Evolutionary conservation across 2,797 vertebrate genomes (phyloP).

Genomic region (Leucoraja ocellata): DNA sequence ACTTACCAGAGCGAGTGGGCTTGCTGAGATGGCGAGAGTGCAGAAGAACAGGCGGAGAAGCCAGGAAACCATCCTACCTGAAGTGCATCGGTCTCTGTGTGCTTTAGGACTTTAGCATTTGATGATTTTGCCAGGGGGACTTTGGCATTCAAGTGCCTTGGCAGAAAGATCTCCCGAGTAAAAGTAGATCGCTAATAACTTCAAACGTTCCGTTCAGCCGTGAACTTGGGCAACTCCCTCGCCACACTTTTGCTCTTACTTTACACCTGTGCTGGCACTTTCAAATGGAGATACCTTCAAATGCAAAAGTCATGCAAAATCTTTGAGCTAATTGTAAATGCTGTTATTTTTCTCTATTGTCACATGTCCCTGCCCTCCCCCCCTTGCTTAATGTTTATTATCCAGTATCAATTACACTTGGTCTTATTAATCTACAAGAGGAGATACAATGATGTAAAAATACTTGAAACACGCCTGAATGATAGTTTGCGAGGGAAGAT

Average conservation of each 20-base stretch:
- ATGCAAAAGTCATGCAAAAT: too few species aligned
- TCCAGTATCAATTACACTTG: neutral
- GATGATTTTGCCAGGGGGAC: neutral
- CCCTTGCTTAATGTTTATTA: neutral
- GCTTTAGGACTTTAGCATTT: neutral
- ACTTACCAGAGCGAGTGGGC: neutral
- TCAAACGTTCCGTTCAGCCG: too few species aligned
- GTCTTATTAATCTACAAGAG: neutral
- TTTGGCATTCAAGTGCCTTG: neutral
- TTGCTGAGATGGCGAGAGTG: too few species aligned
- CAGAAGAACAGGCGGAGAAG: neutral
- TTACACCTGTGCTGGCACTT: neutral
- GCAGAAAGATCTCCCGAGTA: neutral
- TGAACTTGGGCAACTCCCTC: neutral
- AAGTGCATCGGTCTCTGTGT: too few species aligned
- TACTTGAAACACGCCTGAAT: neutral
- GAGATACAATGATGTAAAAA: neutral
- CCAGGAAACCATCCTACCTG: neutral
- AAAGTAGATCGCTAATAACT: neutral
- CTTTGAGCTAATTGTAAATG: neutral
- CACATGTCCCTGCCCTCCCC: neutral
- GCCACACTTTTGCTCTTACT: neutral
- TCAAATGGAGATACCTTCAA: neutral
- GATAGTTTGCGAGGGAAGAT: neutral
- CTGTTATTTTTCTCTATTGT: neutral